Evolutionary conservation across 2,797 vertebrate species (phyloP), one percentile per base, ranked within the genome.

Genomic region (Enteromius unitaeniatus): DNA sequence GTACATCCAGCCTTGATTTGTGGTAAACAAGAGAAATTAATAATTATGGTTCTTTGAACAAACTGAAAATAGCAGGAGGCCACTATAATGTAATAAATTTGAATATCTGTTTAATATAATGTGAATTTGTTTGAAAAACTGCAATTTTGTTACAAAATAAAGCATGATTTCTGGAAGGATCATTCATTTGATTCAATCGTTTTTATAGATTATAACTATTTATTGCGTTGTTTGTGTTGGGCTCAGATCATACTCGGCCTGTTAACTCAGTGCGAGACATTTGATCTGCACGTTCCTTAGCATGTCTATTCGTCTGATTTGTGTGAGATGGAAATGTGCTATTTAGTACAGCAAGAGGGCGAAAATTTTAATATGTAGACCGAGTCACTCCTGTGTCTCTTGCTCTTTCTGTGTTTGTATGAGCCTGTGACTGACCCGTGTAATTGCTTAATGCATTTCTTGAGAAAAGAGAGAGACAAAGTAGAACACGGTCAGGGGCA

Each of bases 381-480:
- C 19, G 68, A 55, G 23, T 65, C 34, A 49, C 19, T 28, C 49
- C 3, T 68, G 62, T 49, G n/a, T 77, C 51, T 9, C 53, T 62
- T 19, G 67, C n/a, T 31, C 10, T 81, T 7, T 80, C 23, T 85
- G 65, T 49, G 42, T 37, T 72, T 45, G 28, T n/a, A 42, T 21
- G 40, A 64, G 37, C 60, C 19, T 73, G 17, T 58, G 68, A 75
- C 62, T 49, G 49, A 68, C 51, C 23, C 28, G 3, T 74, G 45
- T 65, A 74, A 73, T 79, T 34, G 40, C 23, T 62, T 62, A 51
- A 51, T 79, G 64, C 53, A 23, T 75, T 64, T 65, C 23, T 62
- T 79, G 19, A 79, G 62, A 19, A 28, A 76, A 53, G 70, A 65
- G 15, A 31, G 1, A 53, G 45, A 65, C n/a, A 28, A n/a, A 69